phyloP scores from a whole-genome alignment of 2,797 vertebrate genomes.

The Acanthurus lineatus region DNA sequence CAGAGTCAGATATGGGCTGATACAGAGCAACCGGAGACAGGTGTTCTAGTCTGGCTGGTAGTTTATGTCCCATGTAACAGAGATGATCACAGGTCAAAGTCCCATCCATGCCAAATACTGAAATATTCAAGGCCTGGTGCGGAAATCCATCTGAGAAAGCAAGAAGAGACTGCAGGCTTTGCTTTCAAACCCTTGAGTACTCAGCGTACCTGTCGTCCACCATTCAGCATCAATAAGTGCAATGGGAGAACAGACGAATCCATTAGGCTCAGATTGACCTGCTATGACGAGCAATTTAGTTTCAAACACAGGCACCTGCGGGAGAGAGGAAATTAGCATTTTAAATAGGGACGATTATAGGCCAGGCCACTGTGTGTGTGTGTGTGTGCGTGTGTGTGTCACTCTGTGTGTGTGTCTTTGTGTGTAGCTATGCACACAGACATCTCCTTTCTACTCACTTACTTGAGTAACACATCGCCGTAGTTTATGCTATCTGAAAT shows the following conservation, averaged over 20 bases:
- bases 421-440: slow-evolving; percentile 34
- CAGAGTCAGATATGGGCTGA: neutral
- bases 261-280: slow-evolving; percentile 80
- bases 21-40: neutral
- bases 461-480: slow-evolving; percentile 51
- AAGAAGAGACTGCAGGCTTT: slow-evolving; percentile 35
- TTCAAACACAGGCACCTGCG: slow-evolving; percentile 80
- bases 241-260: slow-evolving; percentile 72
- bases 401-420: slow-evolving; percentile 36
- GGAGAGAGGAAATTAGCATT: slow-evolving; percentile 81
- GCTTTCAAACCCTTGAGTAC: slow-evolving; percentile 47
- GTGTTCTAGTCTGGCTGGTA: slow-evolving; percentile 23
- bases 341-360: slow-evolving; percentile 82
- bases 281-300: slow-evolving; percentile 80
- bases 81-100: slow-evolving; percentile 52
- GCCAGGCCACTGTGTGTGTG: slow-evolving; percentile 71
- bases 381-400: slow-evolving; percentile 44
- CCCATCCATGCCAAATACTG: slow-evolving; percentile 37
- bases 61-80: slow-evolving; percentile 51
- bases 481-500: slow-evolving; percentile 61
- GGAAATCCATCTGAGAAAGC: slow-evolving; percentile 55
- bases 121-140: slow-evolving; percentile 67
- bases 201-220: slow-evolving; percentile 50
- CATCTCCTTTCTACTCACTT: slow-evolving; percentile 53
- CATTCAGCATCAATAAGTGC: slow-evolving; percentile 59